A percentile compares a stretch with the other conserved stretches of the same genome.
Evolutionary conservation across 1,140 invertebrate genomes (phyloP).

Genomic region (Parasteatoda tepidariorum): DNA sequence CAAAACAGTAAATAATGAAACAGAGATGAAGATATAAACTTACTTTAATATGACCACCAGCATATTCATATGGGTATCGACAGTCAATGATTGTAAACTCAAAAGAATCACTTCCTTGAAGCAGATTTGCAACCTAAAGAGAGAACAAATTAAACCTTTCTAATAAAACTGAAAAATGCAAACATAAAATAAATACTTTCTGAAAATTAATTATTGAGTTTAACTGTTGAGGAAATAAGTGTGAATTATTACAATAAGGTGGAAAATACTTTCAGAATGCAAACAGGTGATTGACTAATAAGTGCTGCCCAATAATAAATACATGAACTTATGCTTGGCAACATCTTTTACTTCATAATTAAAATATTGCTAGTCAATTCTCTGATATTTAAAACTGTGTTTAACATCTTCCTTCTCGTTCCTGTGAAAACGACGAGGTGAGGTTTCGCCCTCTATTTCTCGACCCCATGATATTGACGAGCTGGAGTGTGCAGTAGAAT

Average conservation of each 20-base stretch:
- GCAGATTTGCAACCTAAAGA: constrained; percentile 78
- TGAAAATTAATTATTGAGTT: background rate
- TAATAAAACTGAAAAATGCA: background rate
- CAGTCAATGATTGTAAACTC: constrained; percentile 75
- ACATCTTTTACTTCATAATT: no score
- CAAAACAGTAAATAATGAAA: no score
- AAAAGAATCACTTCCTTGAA: constrained; percentile 69
- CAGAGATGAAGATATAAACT: background rate
- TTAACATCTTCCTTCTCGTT: no score
- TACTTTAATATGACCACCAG: constrained; percentile 91
- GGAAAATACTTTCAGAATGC: background rate
- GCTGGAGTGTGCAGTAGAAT: no score
- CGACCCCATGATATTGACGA: no score
- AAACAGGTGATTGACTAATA: background rate
- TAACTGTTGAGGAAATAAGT: background rate
- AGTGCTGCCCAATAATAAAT: no score
- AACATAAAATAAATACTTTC: background rate
- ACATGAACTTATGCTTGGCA: no score
- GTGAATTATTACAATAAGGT: background rate
- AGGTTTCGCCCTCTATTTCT: no score
- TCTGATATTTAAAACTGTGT: no score
- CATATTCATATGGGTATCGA: constrained; percentile 95
- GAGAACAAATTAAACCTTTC: constrained; percentile 70
- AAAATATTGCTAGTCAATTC: no score
- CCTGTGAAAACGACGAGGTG: no score